Base-by-base conservation (phyloP, 2,797 vertebrate genomes). In the Tokudaia muenninki region DNA sequence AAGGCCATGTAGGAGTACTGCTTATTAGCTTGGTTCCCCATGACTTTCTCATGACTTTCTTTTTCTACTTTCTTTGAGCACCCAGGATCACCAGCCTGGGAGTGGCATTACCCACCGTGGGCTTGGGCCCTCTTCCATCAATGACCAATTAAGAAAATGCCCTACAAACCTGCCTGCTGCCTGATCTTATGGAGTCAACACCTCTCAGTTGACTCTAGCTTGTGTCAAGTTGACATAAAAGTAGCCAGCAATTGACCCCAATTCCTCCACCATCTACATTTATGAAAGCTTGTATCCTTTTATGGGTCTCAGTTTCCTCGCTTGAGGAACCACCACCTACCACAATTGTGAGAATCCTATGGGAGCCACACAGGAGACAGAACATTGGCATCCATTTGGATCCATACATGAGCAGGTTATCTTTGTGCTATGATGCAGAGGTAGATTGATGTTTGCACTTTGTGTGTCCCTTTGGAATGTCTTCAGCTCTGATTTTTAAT, bases 401-500 rank as follows among this genome's bases (percentile, higher is more conserved):
- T 80, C 37, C 47, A 55, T n/a, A 80, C 24, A 74, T 47, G 22
- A 92, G 82, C 10, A 57, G n/a, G 16, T 29, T 84, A 74, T 79
- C 86, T 90, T 57, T 37, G 16, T 0, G 0, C n/a, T 57, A 22
- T 63, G 74, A 72, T 50, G 31, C 80, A 90, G 80, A 80, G 21
- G 31, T 16, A 75, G 81, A n/a, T 47, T 65, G 63, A 22, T 70
- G 19, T 67, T 75, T 65, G n/a, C 80, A 78, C 65, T 91, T 55
- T 77, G 4, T 67, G 59, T 41, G 61, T 75, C 37, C 78, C 90
- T 92, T 61, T 89, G 67, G n/a, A 63, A 79, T 90, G 88, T 90
- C 79, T 59, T 89, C 24, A 79, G 16, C 29, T 57, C 87, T 90
- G 70, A 44, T 77, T 96, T 63, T 90, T 87, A 50, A 50, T 67